Conservation (phyloP, 2,888 invertebrate species). For the Diploptera punctata region DNA sequence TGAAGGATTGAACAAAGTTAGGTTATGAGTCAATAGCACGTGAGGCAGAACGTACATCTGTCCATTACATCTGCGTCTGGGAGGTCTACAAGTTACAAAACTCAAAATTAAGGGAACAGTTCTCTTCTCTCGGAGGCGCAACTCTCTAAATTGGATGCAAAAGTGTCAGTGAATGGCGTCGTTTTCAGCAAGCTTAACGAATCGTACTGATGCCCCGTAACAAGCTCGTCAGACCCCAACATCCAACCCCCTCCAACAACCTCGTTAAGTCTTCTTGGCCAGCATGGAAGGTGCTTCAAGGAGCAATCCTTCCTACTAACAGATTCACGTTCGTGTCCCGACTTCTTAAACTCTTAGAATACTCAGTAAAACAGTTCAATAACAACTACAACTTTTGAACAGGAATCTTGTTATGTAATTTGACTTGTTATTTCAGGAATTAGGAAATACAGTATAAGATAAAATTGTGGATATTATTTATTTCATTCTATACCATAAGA, state of each 20-base stretch:
- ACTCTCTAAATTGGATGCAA: constrained; percentile 42
- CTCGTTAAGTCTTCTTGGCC: constrained; percentile 14
- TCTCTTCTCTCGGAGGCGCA: not conserved
- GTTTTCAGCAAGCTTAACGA: constrained; percentile 43
- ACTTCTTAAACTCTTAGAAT: not conserved
- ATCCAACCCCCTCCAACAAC: not conserved
- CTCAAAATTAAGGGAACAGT: not conserved
- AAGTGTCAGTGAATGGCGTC: constrained; percentile 36
- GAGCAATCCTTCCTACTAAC: not conserved
- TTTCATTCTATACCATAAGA: no score
- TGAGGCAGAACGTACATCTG: not conserved
- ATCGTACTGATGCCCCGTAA: constrained; percentile 42
- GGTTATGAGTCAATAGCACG: not conserved
- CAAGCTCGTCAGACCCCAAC: constrained; percentile 33
- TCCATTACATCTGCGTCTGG: not conserved
- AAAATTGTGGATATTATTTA: no score
- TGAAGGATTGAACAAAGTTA: not conserved
- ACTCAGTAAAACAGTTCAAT: no score
- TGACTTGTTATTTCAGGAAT: no score
- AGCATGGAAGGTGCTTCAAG: not conserved
- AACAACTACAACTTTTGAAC: no score
- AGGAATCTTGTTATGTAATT: no score
- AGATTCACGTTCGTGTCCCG: not conserved
- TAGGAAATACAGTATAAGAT: no score
- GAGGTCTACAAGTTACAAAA: not conserved